These are phyloP conservation scores for Sylvilagus floridanus DNA, from an alignment of 2,797 vertebrate genomes.

Conservation along the genomic window DNA sequence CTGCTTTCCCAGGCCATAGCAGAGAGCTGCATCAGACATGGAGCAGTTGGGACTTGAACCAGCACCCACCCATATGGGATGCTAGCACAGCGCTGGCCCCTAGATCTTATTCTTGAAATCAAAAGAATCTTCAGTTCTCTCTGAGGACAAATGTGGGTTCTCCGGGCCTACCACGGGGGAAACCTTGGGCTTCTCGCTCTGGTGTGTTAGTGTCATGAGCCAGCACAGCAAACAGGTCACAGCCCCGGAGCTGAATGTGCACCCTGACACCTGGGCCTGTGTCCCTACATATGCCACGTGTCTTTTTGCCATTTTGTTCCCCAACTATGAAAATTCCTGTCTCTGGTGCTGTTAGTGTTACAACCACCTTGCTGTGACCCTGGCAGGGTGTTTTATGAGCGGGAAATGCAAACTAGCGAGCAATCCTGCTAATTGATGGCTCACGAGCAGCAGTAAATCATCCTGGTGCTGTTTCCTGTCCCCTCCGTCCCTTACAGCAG, in stretches of 20 bases:
- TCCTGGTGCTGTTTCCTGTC: constrained; percentile 35
- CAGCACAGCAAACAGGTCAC: neutral
- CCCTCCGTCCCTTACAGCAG: neutral
- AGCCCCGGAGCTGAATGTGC: neutral
- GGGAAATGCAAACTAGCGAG: constrained; percentile 70
- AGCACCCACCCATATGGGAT: neutral
- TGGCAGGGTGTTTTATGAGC: constrained; percentile 53
- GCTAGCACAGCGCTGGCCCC: neutral
- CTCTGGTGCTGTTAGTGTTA: neutral
- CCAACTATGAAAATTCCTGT: neutral
- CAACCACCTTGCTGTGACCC: constrained; percentile 16
- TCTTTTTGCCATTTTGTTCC: neutral
- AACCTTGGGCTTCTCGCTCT: rapidly evolving
- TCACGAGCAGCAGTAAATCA: constrained; percentile 60
- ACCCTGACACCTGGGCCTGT: rapidly evolving
- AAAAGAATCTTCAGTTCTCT: neutral
- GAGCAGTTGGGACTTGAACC: no score
- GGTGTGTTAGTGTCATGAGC: rapidly evolving
- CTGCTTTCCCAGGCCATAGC: no score
- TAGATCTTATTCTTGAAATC: neutral
- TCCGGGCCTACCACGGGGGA: neutral
- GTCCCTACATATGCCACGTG: no score
- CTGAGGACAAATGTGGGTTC: neutral
- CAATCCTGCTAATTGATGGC: constrained; percentile 66
- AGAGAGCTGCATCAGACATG: no score